These are phyloP conservation scores for Xenopus tropicalis DNA, from an alignment of 2,113 vertebrate species.

Conservation along the genomic window UCB_Xtro_10.0 CM004450.2:129584001-129584500, in stretches of 20 bases:
- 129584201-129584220: background rate
- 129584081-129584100: background rate
- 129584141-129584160: background rate
- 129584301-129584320: background rate
- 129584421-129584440: background rate
- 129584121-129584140: constrained; percentile 2
- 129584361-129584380: constrained; percentile 1
- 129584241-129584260: background rate
- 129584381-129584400: background rate
- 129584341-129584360: background rate
- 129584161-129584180: background rate
- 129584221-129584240: background rate
- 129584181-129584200: background rate
- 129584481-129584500: background rate
- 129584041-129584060: background rate
- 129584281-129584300: constrained; percentile 5
- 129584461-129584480: background rate
- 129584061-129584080: background rate
- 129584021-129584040: background rate
- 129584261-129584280: constrained; percentile 11
- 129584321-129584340: background rate
- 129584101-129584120: constrained; percentile 3
- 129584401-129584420: background rate
- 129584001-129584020: background rate
- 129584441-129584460: background rate